Evolutionary conservation across 2,113 vertebrate genomes (phyloP), one percentile per base, ranked within the genome.

Genomic region (Progne subis): DNA sequence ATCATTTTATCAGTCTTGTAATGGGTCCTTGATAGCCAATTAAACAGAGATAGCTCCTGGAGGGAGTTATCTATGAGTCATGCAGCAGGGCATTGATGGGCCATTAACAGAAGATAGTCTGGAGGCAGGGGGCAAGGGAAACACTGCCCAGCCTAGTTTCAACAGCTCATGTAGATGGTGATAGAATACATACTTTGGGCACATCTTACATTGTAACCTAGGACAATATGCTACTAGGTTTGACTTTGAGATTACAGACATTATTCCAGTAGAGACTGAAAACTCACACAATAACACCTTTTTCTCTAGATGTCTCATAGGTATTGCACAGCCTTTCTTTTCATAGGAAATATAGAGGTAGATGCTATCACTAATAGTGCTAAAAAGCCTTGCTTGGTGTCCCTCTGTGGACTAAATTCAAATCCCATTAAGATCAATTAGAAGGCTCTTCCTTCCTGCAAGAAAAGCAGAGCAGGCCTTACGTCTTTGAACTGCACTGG

Each of bases 381-480:
- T 84, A 56, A 95, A 91, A 72, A 86, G 41, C 41, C 37, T 76
- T 26, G 5, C 52, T 88, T 88, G 46, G 15, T 83, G 37, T 32
- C 41, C 84, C 84, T 84, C 74, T 72, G 31, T 92, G 59, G 61
- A 71, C 50, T 72, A 52, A 84, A 82, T 76, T 91, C 69, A 84
- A 76, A 49, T 53, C 52, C 86, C 61, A 65, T 94, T 95, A 92
- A 91, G 90, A 84, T 92, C 76, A 89, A 34, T 69, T 46, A 86
- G 67, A 82, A 89, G 61, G 37, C 64, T 92, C 28, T 84, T 80
- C n/a, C 39, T 93, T 70, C 49, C 83, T 89, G 32, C 65, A 64
- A 60, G 68, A 81, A 69, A 79, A 82, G 81, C 12, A 64, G 65
- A 64, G 43, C 1, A 3, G 71, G 39, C 64, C 28, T 94, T 44